Percentiles rank a stretch among this genome's conserved stretches.
Conservation (phyloP, 2,113 vertebrate genomes). For the Amphiprion ocellaris region DNA sequence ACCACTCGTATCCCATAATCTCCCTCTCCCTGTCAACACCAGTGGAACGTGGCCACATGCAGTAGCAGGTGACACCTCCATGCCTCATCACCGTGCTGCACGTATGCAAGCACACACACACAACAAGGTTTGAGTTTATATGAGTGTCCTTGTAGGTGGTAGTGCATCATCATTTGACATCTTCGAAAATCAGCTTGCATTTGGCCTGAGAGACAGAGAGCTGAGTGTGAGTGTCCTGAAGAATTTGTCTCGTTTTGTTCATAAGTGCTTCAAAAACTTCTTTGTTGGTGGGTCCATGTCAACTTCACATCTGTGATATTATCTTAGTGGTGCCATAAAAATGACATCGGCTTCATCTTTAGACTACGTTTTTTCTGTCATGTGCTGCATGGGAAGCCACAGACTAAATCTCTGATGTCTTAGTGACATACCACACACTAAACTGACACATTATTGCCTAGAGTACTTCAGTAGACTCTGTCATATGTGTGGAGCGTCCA, state of each 20-base stretch:
- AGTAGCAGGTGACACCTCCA: conserved; percentile 61
- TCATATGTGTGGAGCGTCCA: conserved; percentile 1
- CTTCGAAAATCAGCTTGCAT: conserved; percentile 18
- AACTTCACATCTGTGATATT: conserved; percentile 32
- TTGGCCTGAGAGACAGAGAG: neutral
- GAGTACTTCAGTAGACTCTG: conserved; percentile 18
- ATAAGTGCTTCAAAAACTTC: neutral
- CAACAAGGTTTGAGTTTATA: neutral
- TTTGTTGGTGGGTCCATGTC: conserved; percentile 10
- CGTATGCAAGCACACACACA: conserved; percentile 13
- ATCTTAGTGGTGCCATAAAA: conserved; percentile 30
- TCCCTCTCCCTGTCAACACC: conserved; percentile 64
- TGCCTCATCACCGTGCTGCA: conserved; percentile 46
- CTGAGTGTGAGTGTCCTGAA: conserved; percentile 4
- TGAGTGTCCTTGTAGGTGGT: conserved; percentile 23
- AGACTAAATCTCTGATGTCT: conserved; percentile 26
- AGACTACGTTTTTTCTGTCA: conserved; percentile 19
- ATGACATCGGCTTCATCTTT: conserved; percentile 18
- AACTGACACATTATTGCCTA: conserved; percentile 17
- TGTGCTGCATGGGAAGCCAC: conserved; percentile 18
- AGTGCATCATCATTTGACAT: neutral
- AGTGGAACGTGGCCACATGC: conserved; percentile 39
- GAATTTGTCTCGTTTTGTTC: conserved; percentile 2
- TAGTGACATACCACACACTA: conserved; percentile 13
- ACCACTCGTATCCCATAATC: conserved; percentile 42